Base-by-base conservation (phyloP, 2,797 vertebrate species). In the Discoglossus pictus region DNA sequence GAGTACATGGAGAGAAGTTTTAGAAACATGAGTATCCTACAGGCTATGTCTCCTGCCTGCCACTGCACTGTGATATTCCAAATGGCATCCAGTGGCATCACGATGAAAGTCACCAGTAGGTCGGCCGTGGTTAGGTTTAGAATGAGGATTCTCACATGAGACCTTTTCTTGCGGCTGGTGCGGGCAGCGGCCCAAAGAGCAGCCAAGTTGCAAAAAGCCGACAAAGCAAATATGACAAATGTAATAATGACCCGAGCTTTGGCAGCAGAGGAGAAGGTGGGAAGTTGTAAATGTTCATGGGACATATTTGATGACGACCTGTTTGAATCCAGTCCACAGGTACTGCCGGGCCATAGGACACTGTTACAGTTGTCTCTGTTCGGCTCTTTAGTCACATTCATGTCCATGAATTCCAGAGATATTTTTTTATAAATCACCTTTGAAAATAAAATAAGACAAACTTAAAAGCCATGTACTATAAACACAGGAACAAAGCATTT, bases 21-120 rank as follows among this genome's bases (percentile, higher is more conserved):
- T 59, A 92, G 58, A 74, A 92, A 92, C 89, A 92, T 92, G 18
- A 92, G 80, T 61, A 90, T 63, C 63, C 88, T 79, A 75, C 91
- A 92, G 69, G 86, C 85, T 18, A 79, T 31, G 68, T 92, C 89
- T 0, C 90, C 91, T 0, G 90, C 91, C 68, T 82, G 79, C 91
- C 91, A 92, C 82, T 92, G 90, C 56, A 92, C 87, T 1, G 90
- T 92, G 74, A 91, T 89, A 81, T 92, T 92, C 90, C 91, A 92
- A 61, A 70, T 86, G 0, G 90, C 91, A 70, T 92, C 91, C 77
- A 92, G 75, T 0, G 91, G 91, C 91, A 92, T 92, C 58, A 92
- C 91, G 13, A 92, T 87, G 70, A 91, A 91, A 12, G 91, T 91
- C 63, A 92, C 90, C 74, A 92, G 79, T 63, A 92, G 81, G 74